Evolutionary conservation across 2,113 vertebrate species (phyloP).

Genomic region (Protobothrops mucrosquamatus): DNA sequence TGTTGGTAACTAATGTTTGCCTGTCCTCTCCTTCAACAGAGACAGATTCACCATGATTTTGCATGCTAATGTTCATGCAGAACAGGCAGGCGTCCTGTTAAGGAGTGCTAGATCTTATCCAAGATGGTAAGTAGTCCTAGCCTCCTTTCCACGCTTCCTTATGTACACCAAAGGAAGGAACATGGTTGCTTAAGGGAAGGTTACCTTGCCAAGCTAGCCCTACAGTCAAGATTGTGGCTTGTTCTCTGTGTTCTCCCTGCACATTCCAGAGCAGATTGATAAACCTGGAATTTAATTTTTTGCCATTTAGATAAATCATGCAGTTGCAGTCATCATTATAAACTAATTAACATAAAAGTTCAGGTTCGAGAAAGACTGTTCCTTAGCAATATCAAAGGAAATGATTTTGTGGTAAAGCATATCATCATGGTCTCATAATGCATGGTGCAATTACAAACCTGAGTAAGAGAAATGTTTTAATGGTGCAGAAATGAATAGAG

Average conservation of each 20-base stretch:
- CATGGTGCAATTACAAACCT: background rate
- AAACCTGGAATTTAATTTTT: constrained; percentile 9
- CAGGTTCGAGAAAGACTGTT: background rate
- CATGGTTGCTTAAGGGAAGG: background rate
- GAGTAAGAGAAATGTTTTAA: background rate
- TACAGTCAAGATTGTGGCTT: background rate
- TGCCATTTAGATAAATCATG: background rate
- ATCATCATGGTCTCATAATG: background rate
- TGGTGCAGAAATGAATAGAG: background rate
- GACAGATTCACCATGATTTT: constrained; percentile 58
- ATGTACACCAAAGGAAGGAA: constrained; percentile 9
- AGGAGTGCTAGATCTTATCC: constrained; percentile 44
- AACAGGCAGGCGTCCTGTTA: constrained; percentile 50
- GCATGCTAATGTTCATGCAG: constrained; percentile 51
- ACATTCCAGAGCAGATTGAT: constrained; percentile 10
- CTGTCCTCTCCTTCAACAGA: constrained; percentile 50
- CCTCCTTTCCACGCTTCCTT: constrained; percentile 18
- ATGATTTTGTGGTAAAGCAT: background rate
- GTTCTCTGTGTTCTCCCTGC: fast-evolving
- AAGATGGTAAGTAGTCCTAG: constrained; percentile 18
- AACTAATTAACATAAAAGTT: constrained; percentile 5
- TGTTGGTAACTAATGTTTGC: constrained; percentile 57
- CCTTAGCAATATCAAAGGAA: background rate
- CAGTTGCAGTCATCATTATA: background rate
- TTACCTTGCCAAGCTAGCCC: constrained; percentile 13